phyloP scores from a whole-genome alignment of 2,797 vertebrate species.

The Intellagama lesueurii region DNA sequence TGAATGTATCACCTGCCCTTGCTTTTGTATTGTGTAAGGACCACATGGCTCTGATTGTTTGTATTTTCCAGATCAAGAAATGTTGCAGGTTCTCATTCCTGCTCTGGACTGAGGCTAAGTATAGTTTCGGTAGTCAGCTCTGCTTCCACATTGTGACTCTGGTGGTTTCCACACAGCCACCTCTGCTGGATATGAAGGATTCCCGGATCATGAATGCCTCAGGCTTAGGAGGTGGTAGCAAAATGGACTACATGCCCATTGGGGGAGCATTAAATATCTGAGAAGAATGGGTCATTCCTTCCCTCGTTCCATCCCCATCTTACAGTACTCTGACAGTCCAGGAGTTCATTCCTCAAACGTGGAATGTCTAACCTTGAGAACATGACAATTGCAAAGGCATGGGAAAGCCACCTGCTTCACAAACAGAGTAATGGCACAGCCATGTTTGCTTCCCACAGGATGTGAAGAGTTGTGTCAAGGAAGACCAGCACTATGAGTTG shows the following conservation, averaged over 20 bases:
- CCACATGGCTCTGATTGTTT: too few species aligned
- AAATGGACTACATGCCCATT: background rate
- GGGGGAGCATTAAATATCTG: too few species aligned
- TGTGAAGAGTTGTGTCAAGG: background rate
- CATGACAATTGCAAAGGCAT: background rate
- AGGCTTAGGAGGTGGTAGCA: background rate
- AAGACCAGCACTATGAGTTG: background rate
- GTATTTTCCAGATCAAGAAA: too few species aligned
- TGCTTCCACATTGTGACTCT: background rate
- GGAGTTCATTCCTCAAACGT: background rate
- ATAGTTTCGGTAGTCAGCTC: background rate
- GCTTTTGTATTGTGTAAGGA: too few species aligned
- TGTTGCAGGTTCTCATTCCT: background rate
- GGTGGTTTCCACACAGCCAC: background rate
- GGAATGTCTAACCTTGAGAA: too few species aligned
- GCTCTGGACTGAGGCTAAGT: background rate
- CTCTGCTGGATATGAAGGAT: background rate
- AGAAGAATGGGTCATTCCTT: background rate
- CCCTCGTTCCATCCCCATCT: background rate
- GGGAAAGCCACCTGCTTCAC: background rate
- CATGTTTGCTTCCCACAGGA: background rate
- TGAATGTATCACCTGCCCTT: too few species aligned
- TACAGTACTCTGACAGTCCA: background rate
- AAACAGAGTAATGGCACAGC: background rate
- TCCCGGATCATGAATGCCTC: background rate